Conservation (phyloP, 2,888 invertebrate species). For the Acleris sparsana region DNA sequence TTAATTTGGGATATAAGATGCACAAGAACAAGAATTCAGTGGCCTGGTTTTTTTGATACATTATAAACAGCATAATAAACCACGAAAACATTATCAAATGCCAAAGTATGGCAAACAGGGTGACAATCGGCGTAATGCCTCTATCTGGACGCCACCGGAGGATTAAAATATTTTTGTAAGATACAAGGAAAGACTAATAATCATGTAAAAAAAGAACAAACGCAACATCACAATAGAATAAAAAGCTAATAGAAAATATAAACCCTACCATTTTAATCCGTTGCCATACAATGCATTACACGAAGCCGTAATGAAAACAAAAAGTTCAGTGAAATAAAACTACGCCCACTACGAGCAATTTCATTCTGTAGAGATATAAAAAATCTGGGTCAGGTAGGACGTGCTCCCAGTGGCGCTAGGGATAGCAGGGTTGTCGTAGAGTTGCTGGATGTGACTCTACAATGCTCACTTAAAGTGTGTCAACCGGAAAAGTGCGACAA, state of each 20-base stretch:
- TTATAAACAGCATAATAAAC: no score
- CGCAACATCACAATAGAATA: background rate
- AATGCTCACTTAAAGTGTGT: background rate
- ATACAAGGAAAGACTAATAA: no score
- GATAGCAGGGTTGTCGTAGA: constrained; percentile 45
- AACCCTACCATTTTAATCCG: constrained; percentile 32
- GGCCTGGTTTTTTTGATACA: no score
- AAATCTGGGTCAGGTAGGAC: constrained; percentile 76
- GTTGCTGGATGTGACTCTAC: constrained; percentile 48
- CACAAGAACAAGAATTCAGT: no score
- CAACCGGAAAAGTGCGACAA: background rate
- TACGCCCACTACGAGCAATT: constrained; percentile 70
- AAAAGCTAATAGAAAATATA: constrained; percentile 27
- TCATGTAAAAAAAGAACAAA: background rate
- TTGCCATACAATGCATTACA: constrained; percentile 12
- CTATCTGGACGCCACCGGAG: no score
- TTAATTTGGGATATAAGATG: no score
- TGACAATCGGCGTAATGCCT: no score
- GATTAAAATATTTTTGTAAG: no score
- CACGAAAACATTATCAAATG: no score
- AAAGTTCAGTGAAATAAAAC: constrained; percentile 34
- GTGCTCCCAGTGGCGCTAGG: constrained; percentile 56
- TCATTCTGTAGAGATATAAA: constrained; percentile 78
- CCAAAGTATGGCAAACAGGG: no score
- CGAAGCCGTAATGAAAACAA: constrained; percentile 34